Conservation (phyloP, 2,797 vertebrate species). For the Tamandua tetradactyla region DNA sequence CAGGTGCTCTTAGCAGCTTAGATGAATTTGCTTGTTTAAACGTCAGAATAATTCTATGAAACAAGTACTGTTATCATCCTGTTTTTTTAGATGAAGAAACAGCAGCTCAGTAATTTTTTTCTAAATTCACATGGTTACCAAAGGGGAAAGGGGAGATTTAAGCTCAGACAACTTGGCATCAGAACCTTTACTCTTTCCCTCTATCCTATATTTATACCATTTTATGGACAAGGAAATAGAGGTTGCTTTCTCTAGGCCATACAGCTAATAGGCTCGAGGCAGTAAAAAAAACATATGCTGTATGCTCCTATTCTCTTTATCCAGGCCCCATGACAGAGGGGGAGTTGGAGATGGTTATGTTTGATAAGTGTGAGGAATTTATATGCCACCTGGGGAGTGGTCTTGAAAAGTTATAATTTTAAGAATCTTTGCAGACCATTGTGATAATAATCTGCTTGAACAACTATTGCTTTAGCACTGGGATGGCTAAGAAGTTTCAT, state of each 20-base stretch:
- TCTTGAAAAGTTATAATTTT: background rate
- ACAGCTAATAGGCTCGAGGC: rapidly evolving
- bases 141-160: background rate
- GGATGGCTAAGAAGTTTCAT: background rate
- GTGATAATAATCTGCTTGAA: background rate
- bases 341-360: background rate
- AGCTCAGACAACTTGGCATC: background rate
- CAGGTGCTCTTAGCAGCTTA: background rate
- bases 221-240: background rate
- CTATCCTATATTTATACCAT: background rate
- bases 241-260: background rate
- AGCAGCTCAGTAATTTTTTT: background rate
- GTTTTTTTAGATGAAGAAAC: background rate
- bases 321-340: background rate
- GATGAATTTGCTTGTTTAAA: background rate
- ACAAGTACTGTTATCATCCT: background rate
- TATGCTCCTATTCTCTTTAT: background rate
- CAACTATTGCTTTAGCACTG: background rate
- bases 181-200: background rate
- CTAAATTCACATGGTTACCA: background rate
- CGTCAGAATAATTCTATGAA: background rate
- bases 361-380: background rate
- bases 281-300: background rate
- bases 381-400: background rate
- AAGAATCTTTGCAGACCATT: background rate